These are phyloP conservation scores for Stichodactyla mertensii DNA, from an alignment of 64 coral and sea anemone species.

Conservation along the genomic window DNA sequence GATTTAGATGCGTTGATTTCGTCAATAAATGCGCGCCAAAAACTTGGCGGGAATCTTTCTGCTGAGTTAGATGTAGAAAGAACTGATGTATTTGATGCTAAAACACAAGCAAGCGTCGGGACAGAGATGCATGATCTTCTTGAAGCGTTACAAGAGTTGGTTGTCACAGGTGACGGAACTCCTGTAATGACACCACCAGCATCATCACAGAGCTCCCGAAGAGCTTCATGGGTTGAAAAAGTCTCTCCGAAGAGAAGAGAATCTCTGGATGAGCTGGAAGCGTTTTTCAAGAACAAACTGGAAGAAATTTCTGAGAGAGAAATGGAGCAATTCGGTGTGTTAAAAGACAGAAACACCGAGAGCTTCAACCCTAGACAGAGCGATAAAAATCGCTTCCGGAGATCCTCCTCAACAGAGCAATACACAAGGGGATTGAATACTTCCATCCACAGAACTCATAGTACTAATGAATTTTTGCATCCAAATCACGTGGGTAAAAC, in stretches of 20 bases:
- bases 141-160: neutral
- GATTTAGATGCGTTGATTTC: neutral
- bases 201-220: neutral
- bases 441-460: neutral
- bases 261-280: constrained; percentile 3
- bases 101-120: neutral
- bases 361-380: neutral
- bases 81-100: neutral
- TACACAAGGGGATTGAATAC: neutral
- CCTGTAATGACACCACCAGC: neutral
- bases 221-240: neutral
- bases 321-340: neutral
- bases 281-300: neutral
- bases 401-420: neutral
- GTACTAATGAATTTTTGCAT: neutral
- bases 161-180: neutral
- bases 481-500: neutral
- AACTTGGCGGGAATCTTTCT: neutral
- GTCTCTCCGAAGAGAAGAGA: neutral
- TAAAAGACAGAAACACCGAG: neutral
- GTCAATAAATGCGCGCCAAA: neutral
- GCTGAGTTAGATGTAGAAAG: neutral
- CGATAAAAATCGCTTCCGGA: neutral
- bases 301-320: neutral
- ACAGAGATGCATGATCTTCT: constrained; percentile 8